phyloP scores from a whole-genome alignment of 1,140 invertebrate species.

The Heliconius nattereri region DNA sequence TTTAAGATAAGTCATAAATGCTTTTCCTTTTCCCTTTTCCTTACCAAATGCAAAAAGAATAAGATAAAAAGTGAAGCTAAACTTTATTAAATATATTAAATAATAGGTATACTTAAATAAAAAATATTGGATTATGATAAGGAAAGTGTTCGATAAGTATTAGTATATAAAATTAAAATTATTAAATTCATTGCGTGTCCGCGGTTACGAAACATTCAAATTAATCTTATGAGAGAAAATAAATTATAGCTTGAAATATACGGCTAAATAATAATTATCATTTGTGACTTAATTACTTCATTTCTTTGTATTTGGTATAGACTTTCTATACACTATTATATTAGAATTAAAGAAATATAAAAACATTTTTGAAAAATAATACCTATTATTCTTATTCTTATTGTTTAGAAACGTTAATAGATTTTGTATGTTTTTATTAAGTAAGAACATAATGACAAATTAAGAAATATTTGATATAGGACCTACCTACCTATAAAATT shows the following conservation, averaged over 20 bases:
- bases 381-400: too few species aligned
- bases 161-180: background rate
- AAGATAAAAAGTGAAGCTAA: too few species aligned
- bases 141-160: background rate
- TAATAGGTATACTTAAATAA: background rate
- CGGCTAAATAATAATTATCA: background rate
- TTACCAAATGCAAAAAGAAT: too few species aligned
- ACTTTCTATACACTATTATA: background rate
- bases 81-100: too few species aligned
- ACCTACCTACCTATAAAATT: too few species aligned
- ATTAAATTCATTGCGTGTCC: constrained; percentile 25
- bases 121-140: background rate
- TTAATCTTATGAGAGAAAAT: constrained; percentile 33
- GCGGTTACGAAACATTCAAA: constrained; percentile 27
- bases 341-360: too few species aligned
- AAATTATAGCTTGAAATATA: constrained; percentile 20
- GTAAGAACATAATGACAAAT: too few species aligned
- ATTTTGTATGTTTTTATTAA: background rate
- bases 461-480: too few species aligned
- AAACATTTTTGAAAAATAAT: too few species aligned
- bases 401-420: too few species aligned
- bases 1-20: too few species aligned
- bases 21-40: too few species aligned
- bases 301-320: background rate
- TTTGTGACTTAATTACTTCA: background rate